A percentile compares a stretch with the other conserved stretches of the same genome.
Evolutionary conservation across 2,888 invertebrate species (phyloP).

Genomic region (Selenia dentaria): DNA sequence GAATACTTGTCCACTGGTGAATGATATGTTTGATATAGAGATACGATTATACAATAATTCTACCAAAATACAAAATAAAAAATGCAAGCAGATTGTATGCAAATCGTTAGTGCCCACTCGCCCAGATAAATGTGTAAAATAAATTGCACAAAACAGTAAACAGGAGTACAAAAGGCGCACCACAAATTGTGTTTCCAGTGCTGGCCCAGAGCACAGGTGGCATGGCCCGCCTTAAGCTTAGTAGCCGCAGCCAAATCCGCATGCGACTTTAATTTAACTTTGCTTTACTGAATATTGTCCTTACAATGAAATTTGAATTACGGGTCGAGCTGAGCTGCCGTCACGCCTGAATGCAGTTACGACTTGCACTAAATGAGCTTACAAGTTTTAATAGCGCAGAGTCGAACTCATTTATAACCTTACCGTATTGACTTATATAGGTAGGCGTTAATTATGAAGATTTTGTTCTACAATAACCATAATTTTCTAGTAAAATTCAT

Average conservation of each 20-base stretch:
- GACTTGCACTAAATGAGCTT: conserved; percentile 27
- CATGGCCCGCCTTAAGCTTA: conserved; percentile 60
- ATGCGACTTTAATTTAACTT: conserved; percentile 82
- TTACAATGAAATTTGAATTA: conserved; percentile 66
- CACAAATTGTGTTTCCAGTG: conserved; percentile 77
- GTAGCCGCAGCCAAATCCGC: conserved; percentile 69
- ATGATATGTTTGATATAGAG: too few relatives aligned
- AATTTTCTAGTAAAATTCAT: too few relatives aligned
- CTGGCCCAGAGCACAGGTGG: conserved; percentile 67
- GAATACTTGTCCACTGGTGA: too few relatives aligned
- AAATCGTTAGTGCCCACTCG: conserved; percentile 16
- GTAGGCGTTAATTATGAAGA: too few relatives aligned
- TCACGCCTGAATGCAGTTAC: conserved; percentile 29
- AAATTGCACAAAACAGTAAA: conserved; percentile 73
- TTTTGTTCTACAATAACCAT: too few relatives aligned
- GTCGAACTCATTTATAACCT: conserved; percentile 10
- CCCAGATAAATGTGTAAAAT: conserved; percentile 52
- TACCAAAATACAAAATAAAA: too few relatives aligned
- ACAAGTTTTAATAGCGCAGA: conserved; percentile 23
- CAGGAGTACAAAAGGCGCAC: conserved; percentile 64
- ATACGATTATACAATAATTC: too few relatives aligned
- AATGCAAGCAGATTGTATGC: too few relatives aligned
- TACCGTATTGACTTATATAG: too few relatives aligned
- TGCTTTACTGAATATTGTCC: conserved; percentile 71
- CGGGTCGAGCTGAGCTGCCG: conserved; percentile 30